These are phyloP conservation scores for Lithophane leautieri DNA, from an alignment of 2,888 invertebrate species.

Conservation along the genomic window DNA sequence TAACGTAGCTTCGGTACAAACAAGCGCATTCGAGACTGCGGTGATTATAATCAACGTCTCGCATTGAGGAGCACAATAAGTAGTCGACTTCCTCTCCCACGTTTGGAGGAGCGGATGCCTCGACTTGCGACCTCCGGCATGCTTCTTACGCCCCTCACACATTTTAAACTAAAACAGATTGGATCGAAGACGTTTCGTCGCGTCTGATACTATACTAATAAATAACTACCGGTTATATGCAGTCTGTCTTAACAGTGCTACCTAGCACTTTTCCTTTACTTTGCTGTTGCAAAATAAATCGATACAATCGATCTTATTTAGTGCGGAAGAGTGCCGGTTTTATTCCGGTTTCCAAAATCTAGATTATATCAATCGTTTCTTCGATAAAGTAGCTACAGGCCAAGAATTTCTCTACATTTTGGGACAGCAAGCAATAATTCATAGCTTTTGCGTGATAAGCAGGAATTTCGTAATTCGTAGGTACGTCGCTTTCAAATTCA, in stretches of 20 bases:
- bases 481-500: conserved; percentile 52
- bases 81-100: conserved; percentile 89
- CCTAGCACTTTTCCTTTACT: conserved; percentile 16
- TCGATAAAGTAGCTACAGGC: neutral
- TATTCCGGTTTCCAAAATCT: conserved; percentile 23
- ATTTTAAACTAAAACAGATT: conserved; percentile 68
- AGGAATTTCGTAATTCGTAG: conserved; percentile 44
- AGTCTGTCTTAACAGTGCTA: neutral
- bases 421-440: neutral
- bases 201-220: conserved; percentile 28
- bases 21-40: conserved; percentile 71
- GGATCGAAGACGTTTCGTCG: conserved; percentile 51
- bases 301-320: conserved; percentile 36
- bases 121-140: conserved; percentile 85
- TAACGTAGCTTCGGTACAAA: conserved; percentile 66
- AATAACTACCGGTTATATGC: conserved; percentile 30
- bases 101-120: conserved; percentile 86
- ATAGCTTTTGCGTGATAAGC: conserved; percentile 14
- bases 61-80: conserved; percentile 90
- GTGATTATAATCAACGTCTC: conserved; percentile 83
- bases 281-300: conserved; percentile 42
- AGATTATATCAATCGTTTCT: neutral
- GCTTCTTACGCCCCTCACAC: conserved; percentile 75
- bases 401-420: conserved; percentile 1
- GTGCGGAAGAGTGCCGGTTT: conserved; percentile 29